These are phyloP conservation scores for Patiria pectinifera DNA, from an alignment of 53 echinoderm and acorn worm species.

Conservation along the genomic window DNA sequence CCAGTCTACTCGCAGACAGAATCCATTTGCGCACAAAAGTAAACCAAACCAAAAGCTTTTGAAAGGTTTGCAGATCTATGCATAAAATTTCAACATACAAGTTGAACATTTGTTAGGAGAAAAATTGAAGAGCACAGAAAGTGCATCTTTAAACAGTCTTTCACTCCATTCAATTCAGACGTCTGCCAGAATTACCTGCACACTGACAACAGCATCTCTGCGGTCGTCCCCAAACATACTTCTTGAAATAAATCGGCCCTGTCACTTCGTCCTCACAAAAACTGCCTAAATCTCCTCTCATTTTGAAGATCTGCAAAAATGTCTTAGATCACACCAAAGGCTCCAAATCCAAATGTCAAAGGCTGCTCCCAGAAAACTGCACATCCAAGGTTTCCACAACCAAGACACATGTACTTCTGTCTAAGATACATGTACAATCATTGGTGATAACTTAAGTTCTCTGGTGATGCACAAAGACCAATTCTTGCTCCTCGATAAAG, in stretches of 20 bases:
- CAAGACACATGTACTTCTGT: background rate
- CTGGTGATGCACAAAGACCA: background rate
- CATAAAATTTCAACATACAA: too few relatives aligned
- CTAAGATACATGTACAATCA: background rate
- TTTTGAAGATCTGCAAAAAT: background rate
- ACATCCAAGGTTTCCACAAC: background rate
- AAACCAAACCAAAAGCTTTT: too few relatives aligned
- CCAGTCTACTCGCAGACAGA: too few relatives aligned
- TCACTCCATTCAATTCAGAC: background rate
- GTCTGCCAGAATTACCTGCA: slow-evolving; percentile 2
- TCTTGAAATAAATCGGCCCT: slow-evolving; percentile 59
- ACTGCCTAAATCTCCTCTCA: slow-evolving; percentile 14
- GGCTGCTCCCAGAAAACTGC: background rate
- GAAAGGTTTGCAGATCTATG: too few relatives aligned
- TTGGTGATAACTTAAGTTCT: background rate
- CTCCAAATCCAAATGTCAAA: background rate
- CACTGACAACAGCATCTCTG: slow-evolving; percentile 50
- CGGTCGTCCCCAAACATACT: slow-evolving; percentile 69
- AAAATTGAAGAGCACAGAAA: too few relatives aligned
- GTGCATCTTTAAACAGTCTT: too few relatives aligned
- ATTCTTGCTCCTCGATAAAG: background rate
- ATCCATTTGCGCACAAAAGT: too few relatives aligned
- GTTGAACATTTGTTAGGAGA: too few relatives aligned
- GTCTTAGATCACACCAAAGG: background rate
- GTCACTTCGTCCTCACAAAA: slow-evolving; percentile 20